phyloP scores from a whole-genome alignment of 1,140 invertebrate species.

The Trichomalopsis sarcophagae region DNA sequence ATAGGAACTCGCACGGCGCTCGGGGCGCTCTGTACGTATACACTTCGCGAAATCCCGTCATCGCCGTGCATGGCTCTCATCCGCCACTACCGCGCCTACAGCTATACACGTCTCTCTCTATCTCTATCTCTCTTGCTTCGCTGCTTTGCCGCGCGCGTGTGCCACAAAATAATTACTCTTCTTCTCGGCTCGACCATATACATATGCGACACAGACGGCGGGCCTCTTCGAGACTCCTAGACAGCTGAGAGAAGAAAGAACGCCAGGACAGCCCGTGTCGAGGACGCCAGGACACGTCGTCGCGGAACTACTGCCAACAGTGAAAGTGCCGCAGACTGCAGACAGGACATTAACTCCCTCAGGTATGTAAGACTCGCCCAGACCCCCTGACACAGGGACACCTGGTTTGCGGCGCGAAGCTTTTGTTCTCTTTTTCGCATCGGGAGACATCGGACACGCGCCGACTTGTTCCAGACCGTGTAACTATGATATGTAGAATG shows the following conservation, averaged over 20 bases:
- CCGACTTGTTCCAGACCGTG: not conserved
- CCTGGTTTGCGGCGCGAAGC: not conserved
- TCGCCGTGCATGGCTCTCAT: not conserved
- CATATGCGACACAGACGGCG: no score
- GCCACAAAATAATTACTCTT: not conserved
- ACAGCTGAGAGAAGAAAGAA: no score
- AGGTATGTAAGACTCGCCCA: not conserved
- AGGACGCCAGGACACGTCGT: not conserved
- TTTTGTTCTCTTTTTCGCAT: not conserved
- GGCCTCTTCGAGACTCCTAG: no score
- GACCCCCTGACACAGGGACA: not conserved
- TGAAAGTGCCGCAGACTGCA: not conserved
- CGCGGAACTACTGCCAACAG: no score
- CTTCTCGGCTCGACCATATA: no score
- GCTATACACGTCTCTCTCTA: not conserved
- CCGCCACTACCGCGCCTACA: not conserved
- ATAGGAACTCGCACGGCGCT: slow-evolving; percentile 29
- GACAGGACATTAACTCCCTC: not conserved
- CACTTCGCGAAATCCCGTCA: slow-evolving; percentile 4
- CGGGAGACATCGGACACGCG: not conserved
- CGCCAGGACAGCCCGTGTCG: no score
- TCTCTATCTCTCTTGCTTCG: not conserved
- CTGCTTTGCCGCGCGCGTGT: not conserved
- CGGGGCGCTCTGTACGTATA: not conserved
- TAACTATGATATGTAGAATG: not conserved